Evolutionary conservation across 2,113 vertebrate species (phyloP), one percentile per base, ranked within the genome.

Genomic region (Cyanistes caeruleus): DNA sequence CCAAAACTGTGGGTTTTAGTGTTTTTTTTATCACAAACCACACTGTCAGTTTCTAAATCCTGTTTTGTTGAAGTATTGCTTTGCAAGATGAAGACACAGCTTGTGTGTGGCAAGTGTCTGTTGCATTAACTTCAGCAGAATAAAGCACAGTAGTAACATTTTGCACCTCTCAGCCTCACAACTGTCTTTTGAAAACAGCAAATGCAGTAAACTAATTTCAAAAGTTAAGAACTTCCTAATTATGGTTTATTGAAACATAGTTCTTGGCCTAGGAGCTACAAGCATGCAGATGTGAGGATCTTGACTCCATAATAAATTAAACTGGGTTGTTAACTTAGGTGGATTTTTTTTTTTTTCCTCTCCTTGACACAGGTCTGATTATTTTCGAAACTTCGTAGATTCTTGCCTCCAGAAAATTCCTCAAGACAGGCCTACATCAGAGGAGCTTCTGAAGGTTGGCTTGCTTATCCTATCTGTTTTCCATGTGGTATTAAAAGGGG

Each of bases 341-440:
- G 64, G 68, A 69, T 69, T 93, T 98, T 74, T 89, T 49, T 49
- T 46, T 73, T 23, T 39, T 10, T 7, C 70, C 73, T 64, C 64
- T 60, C 89, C 59, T 97, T 95, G 76, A 87, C 93, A 81, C 95
- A 99, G 99, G 99, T 99, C 99, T 97, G 99, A 99, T 97, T 99
- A 99, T 98, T 99, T 99, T 97, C 97, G 99, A 97, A 99, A 99
- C 98, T 99, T 99, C 98, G 99, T 99, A 98, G 99, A 99, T 98
- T 99, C 99, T 97, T 99, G 99, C 97, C 99, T 99, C 97, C 99
- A 99, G 98, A 99, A 99, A 98, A 98, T 99, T 95, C 99, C 99
- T 97, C 99, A 99, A 98, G 99, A 99, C 97, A 98, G 99, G 87
- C 99, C 99, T 62, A 99, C 98, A 97, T 99, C 99, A 93, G 99